A percentile compares a stretch with the other conserved stretches of the same genome.
Evolutionary conservation across 1,140 invertebrate species (phyloP).

Genomic region (Drosophila nigromelanica): DNA sequence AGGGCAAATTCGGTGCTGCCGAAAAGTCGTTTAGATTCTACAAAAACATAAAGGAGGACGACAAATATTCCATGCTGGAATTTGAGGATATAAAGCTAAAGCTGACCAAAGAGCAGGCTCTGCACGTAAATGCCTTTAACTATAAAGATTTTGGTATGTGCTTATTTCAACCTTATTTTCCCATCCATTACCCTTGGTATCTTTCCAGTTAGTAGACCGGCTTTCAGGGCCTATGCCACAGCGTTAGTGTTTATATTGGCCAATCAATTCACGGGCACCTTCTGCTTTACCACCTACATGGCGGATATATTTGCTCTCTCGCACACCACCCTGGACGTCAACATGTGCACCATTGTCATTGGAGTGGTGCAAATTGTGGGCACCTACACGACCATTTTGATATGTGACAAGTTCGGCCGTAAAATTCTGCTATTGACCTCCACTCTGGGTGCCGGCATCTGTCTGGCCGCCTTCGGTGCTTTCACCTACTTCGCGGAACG

Average conservation of each 20-base stretch:
- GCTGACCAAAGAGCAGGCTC: constrained; percentile 43
- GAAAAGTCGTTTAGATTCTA: constrained; percentile 86
- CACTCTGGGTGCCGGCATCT: constrained; percentile 38
- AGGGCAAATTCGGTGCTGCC: constrained; percentile 87
- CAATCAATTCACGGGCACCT: constrained; percentile 61
- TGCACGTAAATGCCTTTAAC: constrained; percentile 32
- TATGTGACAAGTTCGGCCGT: constrained; percentile 64
- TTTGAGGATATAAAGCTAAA: constrained; percentile 52
- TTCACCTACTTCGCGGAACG: constrained; percentile 40
- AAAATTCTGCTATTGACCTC: constrained; percentile 59
- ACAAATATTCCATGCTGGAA: constrained; percentile 40
- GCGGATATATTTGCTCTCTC: constrained; percentile 87
- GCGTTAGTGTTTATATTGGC: constrained; percentile 39
- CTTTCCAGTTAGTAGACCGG: constrained; percentile 35
- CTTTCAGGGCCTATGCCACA: constrained; percentile 46
- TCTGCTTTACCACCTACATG: constrained; percentile 61
- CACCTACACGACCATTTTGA: constrained; percentile 52
- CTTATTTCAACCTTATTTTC: not conserved
- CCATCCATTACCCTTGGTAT: not conserved
- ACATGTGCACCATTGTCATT: constrained; percentile 85
- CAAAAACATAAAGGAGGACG: constrained; percentile 48
- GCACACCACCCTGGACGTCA: constrained; percentile 85
- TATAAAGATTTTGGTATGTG: constrained; percentile 72
- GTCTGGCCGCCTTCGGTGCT: constrained; percentile 46
- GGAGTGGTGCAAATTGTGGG: constrained; percentile 84